Evolutionary conservation across 2,888 invertebrate species (phyloP).

Genomic region (Thumatha senex): DNA sequence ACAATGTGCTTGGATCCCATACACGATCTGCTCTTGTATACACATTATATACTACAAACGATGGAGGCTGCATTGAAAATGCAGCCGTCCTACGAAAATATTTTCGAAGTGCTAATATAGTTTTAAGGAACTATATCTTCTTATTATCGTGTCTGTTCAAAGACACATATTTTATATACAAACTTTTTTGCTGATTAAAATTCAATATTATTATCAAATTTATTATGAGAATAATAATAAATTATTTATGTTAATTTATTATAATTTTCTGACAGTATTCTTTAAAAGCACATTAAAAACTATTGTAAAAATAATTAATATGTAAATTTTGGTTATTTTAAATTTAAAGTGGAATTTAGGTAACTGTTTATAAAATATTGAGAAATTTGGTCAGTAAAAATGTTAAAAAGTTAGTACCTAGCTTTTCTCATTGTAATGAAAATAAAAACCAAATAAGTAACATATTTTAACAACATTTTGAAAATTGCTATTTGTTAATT

Average conservation of each 20-base stretch:
- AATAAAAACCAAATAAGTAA: background rate
- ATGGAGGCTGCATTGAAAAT: conserved; percentile 16
- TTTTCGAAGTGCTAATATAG: conserved; percentile 13
- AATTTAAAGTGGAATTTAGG: no score
- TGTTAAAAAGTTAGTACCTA: conserved; percentile 5
- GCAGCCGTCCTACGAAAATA: background rate
- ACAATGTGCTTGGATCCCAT: conserved; percentile 35
- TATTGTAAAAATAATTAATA: no score
- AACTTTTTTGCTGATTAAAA: conserved; percentile 16
- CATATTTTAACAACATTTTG: background rate
- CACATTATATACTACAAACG: conserved; percentile 20
- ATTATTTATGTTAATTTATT: background rate
- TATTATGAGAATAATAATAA: background rate
- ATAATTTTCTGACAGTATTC: background rate
- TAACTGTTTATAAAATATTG: background rate
- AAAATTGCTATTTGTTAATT: conserved; percentile 17
- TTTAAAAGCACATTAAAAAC: background rate
- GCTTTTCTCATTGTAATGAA: conserved; percentile 4
- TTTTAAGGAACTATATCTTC: conserved; percentile 23
- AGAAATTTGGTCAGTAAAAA: conserved; percentile 5
- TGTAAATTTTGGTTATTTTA: no score
- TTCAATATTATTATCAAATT: background rate
- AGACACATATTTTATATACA: conserved; percentile 17
- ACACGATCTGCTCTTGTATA: conserved; percentile 20
- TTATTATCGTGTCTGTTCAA: conserved; percentile 28